Percentiles rank a stretch among this genome's conserved stretches.
Conservation (phyloP, 2,113 vertebrate genomes). For the Prunella himalayana region DNA sequence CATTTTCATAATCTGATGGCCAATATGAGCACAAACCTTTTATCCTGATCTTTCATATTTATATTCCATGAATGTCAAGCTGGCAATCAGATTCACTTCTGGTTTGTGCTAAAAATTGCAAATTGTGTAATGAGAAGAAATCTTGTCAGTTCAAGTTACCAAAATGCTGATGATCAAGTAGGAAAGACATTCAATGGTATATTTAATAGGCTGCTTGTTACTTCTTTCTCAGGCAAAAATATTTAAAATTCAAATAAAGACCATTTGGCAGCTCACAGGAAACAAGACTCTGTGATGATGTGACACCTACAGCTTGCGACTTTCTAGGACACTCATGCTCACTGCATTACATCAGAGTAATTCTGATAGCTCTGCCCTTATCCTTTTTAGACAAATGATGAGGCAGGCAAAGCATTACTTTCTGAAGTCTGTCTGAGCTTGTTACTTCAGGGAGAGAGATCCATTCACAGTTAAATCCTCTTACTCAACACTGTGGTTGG, state of each 20-base stretch:
- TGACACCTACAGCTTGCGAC: not conserved
- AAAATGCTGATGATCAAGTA: not conserved
- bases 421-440: not conserved
- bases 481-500: not conserved
- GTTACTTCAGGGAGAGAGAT: not conserved
- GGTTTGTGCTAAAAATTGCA: not conserved
- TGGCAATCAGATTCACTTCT: not conserved
- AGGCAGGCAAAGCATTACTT: not conserved
- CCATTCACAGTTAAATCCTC: not conserved
- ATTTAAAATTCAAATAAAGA: not conserved
- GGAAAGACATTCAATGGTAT: not conserved
- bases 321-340: slow-evolving; percentile 30
- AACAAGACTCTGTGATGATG: not conserved
- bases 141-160: not conserved
- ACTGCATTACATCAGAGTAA: not conserved
- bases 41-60: not conserved
- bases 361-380: slow-evolving; percentile 20
- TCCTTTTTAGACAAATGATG: not conserved
- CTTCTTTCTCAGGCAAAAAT: not conserved
- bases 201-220: not conserved
- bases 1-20: not conserved
- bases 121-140: not conserved
- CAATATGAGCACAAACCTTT: not conserved
- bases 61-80: not conserved
- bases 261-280: not conserved